These are phyloP conservation scores for Malacoctenus gilli DNA, from an alignment of 2,797 vertebrate species.

Conservation along the genomic window DNA sequence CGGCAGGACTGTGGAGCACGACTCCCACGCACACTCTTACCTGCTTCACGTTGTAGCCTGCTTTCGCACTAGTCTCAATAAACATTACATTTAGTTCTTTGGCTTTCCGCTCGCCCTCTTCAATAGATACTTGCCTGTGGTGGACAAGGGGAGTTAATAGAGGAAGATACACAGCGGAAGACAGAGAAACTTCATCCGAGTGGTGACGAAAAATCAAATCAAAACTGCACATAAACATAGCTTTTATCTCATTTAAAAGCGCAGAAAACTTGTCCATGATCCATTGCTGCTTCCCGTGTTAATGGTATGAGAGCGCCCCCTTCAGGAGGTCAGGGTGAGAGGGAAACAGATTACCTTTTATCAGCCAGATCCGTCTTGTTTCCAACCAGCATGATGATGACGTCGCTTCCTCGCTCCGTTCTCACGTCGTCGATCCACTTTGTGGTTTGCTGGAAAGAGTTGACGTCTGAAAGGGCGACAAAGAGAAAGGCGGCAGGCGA, in stretches of 20 bases:
- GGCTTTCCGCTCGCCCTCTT: slow-evolving; percentile 99
- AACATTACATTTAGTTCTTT: slow-evolving; percentile 99
- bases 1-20: slow-evolving; percentile 53
- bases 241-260: too few relatives aligned
- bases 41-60: slow-evolving; percentile 99
- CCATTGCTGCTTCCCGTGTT: too few relatives aligned
- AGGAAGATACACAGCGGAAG: slow-evolving; percentile 45
- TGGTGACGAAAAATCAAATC: slow-evolving; percentile 9
- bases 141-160: slow-evolving; percentile 68
- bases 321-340: slow-evolving; percentile 5
- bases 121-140: slow-evolving; percentile 98
- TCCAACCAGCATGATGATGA: slow-evolving; percentile 99
- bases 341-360: slow-evolving; percentile 86
- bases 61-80: slow-evolving; percentile 99
- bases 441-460: slow-evolving; percentile 99
- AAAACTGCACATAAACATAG: too few relatives aligned
- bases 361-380: slow-evolving; percentile 99
- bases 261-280: slow-evolving; percentile 10
- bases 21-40: slow-evolving; percentile 81
- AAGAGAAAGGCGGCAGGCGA: not conserved
- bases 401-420: slow-evolving; percentile 98
- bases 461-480: slow-evolving; percentile 86
- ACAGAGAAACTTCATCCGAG: slow-evolving; percentile 21
- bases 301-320: slow-evolving; percentile 9
- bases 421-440: slow-evolving; percentile 99